Evolutionary conservation across 2,888 invertebrate species (phyloP).

Genomic region (Toxonevra muliebris): DNA sequence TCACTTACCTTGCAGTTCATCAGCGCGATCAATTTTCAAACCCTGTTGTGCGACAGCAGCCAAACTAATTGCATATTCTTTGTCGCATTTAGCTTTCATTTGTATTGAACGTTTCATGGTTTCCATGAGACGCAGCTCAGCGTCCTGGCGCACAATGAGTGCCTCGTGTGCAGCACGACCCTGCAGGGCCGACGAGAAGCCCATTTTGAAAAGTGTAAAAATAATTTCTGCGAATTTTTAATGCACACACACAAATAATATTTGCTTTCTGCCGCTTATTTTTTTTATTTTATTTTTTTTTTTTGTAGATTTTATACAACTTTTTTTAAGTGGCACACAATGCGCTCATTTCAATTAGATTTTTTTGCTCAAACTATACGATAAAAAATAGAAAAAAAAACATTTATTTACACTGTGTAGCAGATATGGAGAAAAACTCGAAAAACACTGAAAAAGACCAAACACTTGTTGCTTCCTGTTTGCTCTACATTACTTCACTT

Average conservation of each 20-base stretch:
- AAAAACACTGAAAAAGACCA: no score
- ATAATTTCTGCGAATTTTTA: not conserved
- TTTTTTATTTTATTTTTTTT: conserved; percentile 14
- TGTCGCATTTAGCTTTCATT: conserved; percentile 89
- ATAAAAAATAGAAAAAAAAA: no score
- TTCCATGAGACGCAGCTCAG: conserved; percentile 90
- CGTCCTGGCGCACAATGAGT: conserved; percentile 88
- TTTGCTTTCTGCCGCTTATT: conserved; percentile 19
- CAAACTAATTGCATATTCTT: conserved; percentile 88
- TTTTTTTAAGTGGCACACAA: not conserved
- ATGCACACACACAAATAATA: not conserved
- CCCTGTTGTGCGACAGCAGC: conserved; percentile 83
- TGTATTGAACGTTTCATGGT: conserved; percentile 88
- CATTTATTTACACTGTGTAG: no score
- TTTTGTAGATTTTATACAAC: conserved; percentile 15
- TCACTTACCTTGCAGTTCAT: conserved; percentile 64
- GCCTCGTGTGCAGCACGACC: conserved; percentile 92
- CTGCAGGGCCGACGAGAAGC: conserved; percentile 87
- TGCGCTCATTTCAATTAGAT: conserved; percentile 9
- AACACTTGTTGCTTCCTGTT: no score
- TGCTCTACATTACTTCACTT: no score
- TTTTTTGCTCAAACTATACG: conserved; percentile 5
- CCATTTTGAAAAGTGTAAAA: conserved; percentile 68
- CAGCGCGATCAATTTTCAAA: conserved; percentile 77
- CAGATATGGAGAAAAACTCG: no score